A percentile compares a stretch with the other conserved stretches of the same genome.
Evolutionary conservation across 1,140 invertebrate genomes (phyloP).

Genomic region (Rhyacophila brunnea): DNA sequence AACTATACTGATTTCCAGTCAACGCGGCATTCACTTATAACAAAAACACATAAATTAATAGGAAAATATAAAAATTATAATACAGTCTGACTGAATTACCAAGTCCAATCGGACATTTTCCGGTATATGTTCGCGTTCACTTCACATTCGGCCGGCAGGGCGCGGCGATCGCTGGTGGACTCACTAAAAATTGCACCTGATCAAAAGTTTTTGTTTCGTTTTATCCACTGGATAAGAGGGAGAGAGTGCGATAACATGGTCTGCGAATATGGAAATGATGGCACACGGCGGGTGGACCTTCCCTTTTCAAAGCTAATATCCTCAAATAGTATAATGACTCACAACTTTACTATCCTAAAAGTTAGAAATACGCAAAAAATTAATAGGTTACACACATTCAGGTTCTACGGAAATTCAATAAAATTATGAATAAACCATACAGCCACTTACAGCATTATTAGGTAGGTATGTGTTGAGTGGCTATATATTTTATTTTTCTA

Average conservation of each 20-base stretch:
- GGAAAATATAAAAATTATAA: too few species aligned
- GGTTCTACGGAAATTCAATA: too few species aligned
- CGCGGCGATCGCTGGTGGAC: neutral
- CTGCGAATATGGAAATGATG: neutral
- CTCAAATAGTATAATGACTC: constrained; percentile 5
- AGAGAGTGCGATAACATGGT: neutral
- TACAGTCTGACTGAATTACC: too few species aligned
- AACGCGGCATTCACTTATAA: too few species aligned
- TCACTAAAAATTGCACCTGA: neutral
- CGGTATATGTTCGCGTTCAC: neutral
- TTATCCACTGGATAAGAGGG: neutral
- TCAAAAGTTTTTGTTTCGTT: neutral
- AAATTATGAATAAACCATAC: neutral
- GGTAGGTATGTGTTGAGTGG: neutral
- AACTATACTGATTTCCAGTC: too few species aligned
- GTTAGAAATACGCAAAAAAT: too few species aligned
- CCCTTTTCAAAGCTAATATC: constrained; percentile 6
- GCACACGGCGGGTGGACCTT: constrained; percentile 1
- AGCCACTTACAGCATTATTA: neutral
- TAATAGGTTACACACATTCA: too few species aligned
- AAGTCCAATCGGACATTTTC: neutral
- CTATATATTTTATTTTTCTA: neutral
- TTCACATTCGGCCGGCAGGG: neutral
- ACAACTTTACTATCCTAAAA: too few species aligned
- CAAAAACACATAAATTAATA: too few species aligned